These are phyloP conservation scores for Microctenopoma steveboyesi DNA, from an alignment of 2,797 vertebrate species.

Conservation along the genomic window DNA sequence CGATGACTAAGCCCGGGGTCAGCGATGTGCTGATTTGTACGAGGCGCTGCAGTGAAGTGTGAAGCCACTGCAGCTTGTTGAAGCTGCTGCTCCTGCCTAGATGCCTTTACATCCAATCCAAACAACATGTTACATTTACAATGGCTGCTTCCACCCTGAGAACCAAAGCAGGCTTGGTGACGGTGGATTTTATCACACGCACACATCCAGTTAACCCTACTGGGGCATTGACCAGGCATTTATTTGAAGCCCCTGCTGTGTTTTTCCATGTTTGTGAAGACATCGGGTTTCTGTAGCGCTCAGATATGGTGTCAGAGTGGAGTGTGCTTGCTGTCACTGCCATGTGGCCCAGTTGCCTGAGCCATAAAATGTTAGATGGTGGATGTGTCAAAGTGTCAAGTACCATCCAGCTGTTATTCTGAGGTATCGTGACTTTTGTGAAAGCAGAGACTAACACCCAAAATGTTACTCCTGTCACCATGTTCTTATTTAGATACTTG, in stretches of 20 bases:
- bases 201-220: background rate
- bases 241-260: constrained; percentile 7
- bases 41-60: constrained; percentile 44
- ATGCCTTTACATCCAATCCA: constrained; percentile 37
- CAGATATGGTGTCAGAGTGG: constrained; percentile 10
- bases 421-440: constrained; percentile 35
- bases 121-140: constrained; percentile 17
- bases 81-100: constrained; percentile 33
- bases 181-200: background rate
- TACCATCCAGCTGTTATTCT: constrained; percentile 33
- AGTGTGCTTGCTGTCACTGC: constrained; percentile 47
- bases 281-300: background rate
- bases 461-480: constrained; percentile 23
- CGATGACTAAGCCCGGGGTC: constrained; percentile 82
- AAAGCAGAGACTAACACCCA: constrained; percentile 33
- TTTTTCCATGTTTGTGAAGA: constrained; percentile 10
- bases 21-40: constrained; percentile 22
- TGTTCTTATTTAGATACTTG: constrained; percentile 38
- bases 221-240: constrained; percentile 1
- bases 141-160: constrained; percentile 18
- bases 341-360: constrained; percentile 29
- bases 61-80: constrained; percentile 22
- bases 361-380: constrained; percentile 5
- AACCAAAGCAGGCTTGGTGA: constrained; percentile 28
- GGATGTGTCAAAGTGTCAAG: constrained; percentile 19